Conservation (phyloP, 2,113 vertebrate species). For the Sinocyclocheilus anophthalmus region DNA sequence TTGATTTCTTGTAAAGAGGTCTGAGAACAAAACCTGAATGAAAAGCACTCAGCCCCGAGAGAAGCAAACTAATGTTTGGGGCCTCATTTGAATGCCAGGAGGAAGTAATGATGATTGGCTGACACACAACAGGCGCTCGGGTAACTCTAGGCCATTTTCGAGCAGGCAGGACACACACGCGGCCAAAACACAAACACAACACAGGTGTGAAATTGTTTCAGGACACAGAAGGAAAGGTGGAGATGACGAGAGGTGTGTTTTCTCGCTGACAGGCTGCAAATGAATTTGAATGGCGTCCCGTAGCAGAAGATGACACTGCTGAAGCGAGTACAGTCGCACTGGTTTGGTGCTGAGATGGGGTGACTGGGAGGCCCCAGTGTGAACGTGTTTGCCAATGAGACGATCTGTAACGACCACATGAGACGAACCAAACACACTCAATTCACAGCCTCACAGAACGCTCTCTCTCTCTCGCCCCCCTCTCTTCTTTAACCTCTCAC, state of each 20-base stretch:
- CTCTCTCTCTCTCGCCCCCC: constrained; percentile 11
- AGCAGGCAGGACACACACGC: background rate
- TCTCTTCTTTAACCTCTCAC: constrained; percentile 70
- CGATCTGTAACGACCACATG: constrained; percentile 2
- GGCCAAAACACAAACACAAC: constrained; percentile 27
- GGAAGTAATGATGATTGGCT: constrained; percentile 47
- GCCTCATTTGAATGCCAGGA: background rate
- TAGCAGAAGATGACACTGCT: constrained; percentile 7
- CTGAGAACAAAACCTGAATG: constrained; percentile 14
- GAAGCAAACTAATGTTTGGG: constrained; percentile 12
- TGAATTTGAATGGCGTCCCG: background rate
- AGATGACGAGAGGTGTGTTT: background rate
- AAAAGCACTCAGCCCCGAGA: constrained; percentile 15
- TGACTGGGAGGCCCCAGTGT: constrained; percentile 59
- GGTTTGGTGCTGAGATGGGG: constrained; percentile 59
- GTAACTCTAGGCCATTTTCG: constrained; percentile 47
- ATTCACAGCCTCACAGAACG: background rate
- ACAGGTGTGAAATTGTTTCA: constrained; percentile 3
- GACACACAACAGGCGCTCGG: constrained; percentile 47
- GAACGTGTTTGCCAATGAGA: constrained; percentile 14
- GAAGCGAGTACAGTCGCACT: constrained; percentile 46
- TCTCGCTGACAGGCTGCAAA: background rate
- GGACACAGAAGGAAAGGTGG: background rate
- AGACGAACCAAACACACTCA: constrained; percentile 15
- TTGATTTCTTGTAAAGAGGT: background rate